Evolutionary conservation across 2,797 vertebrate genomes (phyloP).

Genomic region (Melanotaenia boesemani): DNA sequence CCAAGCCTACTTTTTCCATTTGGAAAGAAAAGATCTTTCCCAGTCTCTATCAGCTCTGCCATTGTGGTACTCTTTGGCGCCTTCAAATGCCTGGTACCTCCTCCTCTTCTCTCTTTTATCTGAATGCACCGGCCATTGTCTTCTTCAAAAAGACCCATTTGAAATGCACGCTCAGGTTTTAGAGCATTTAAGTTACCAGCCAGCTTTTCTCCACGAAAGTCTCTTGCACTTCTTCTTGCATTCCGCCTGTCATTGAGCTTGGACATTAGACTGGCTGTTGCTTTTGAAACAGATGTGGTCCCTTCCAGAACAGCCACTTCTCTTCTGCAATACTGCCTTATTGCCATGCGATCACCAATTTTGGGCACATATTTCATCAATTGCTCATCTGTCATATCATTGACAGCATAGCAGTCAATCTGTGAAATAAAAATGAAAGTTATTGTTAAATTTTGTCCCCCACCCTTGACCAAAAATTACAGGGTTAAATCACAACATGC

Average conservation of each 20-base stretch:
- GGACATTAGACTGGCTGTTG: neutral
- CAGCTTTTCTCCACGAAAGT: neutral
- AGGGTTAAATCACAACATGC: neutral
- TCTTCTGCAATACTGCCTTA: constrained; percentile 10
- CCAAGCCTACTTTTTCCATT: constrained; percentile 6
- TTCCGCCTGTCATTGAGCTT: neutral
- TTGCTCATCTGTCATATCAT: constrained; percentile 2
- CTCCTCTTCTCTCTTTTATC: constrained; percentile 4
- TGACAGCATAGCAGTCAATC: constrained; percentile 7
- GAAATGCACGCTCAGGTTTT: neutral
- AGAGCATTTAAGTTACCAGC: neutral
- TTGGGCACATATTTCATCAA: constrained; percentile 3
- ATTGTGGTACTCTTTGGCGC: neutral
- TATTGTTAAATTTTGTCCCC: neutral
- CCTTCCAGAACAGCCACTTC: neutral
- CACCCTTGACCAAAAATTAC: neutral
- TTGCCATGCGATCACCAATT: too few species aligned
- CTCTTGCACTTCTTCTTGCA: neutral
- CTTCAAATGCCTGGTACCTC: constrained; percentile 7
- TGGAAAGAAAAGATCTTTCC: neutral
- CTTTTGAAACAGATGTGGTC: too few species aligned
- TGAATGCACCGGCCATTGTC: neutral
- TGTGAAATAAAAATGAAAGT: constrained; percentile 3
- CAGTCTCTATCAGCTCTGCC: neutral
- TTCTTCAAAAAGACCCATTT: neutral